phyloP scores from a whole-genome alignment of 2,888 invertebrate species.

The Scaptodrosophila latifasciaeformis region DNA sequence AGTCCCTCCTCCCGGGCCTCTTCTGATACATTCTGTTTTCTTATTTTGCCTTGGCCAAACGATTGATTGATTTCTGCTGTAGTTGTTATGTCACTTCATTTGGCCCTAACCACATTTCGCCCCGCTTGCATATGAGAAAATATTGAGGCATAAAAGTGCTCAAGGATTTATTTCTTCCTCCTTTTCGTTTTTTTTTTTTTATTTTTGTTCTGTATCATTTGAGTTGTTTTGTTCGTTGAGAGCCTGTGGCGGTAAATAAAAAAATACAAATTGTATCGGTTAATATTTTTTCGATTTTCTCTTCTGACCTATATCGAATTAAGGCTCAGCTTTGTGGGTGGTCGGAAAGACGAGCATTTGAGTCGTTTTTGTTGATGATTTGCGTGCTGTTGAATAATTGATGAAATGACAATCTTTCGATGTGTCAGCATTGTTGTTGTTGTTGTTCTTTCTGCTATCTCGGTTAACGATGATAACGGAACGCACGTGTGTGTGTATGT shows the following conservation, averaged over 20 bases:
- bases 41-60: too few species aligned
- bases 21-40: too few species aligned
- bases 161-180: slow-evolving; percentile 47
- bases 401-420: slow-evolving; percentile 62
- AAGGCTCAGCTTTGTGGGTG: slow-evolving; percentile 21
- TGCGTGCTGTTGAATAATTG: slow-evolving; percentile 62
- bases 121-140: slow-evolving; percentile 7
- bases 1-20: too few species aligned
- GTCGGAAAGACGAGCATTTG: background rate
- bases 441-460: slow-evolving; percentile 15
- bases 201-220: background rate
- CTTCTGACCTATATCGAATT: slow-evolving; percentile 20
- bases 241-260: slow-evolving; percentile 44
- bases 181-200: slow-evolving; percentile 2
- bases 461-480: slow-evolving; percentile 6
- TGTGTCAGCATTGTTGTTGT: slow-evolving; percentile 60
- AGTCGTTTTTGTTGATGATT: slow-evolving; percentile 55
- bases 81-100: slow-evolving; percentile 33
- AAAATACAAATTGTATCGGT: slow-evolving; percentile 59
- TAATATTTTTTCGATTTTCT: slow-evolving; percentile 42
- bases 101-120: slow-evolving; percentile 3
- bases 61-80: slow-evolving; percentile 57
- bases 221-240: slow-evolving; percentile 39
- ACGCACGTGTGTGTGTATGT: slow-evolving; percentile 4
- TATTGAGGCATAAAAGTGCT: slow-evolving; percentile 64